Evolutionary conservation across 2,797 vertebrate species (phyloP).

Genomic region (Tenualosa thibaudeaui): DNA sequence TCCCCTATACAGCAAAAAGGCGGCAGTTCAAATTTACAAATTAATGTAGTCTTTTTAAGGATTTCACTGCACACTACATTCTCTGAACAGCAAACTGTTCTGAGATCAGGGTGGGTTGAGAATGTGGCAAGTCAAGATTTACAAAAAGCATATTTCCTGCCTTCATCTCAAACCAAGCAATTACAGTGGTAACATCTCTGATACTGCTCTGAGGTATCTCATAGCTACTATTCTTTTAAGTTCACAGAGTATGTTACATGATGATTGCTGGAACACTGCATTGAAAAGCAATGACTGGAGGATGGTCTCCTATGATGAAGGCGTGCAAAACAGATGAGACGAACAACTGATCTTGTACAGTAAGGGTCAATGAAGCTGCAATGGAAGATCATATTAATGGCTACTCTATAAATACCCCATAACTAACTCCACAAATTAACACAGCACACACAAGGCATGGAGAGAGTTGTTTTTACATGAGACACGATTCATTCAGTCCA

Average conservation of each 20-base stretch:
- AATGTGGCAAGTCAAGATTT: not conserved
- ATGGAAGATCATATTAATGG: not conserved
- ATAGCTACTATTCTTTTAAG: not conserved
- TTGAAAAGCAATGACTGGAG: not conserved
- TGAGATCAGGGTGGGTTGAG: too few relatives aligned
- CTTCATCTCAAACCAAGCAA: not conserved
- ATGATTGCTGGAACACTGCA: not conserved
- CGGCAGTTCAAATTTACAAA: too few relatives aligned
- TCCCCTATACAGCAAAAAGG: too few relatives aligned
- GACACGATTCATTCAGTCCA: not conserved
- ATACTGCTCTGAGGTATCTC: not conserved
- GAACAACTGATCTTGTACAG: not conserved
- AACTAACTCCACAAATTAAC: slow-evolving; percentile 3
- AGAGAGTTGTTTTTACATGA: not conserved
- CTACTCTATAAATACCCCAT: not conserved
- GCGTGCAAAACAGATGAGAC: not conserved
- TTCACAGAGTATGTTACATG: not conserved
- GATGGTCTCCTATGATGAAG: not conserved
- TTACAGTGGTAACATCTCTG: not conserved
- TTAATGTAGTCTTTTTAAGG: too few relatives aligned
- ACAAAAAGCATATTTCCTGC: not conserved
- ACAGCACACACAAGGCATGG: not conserved
- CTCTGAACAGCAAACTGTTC: too few relatives aligned
- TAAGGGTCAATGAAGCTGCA: not conserved
- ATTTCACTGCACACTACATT: too few relatives aligned